Base-by-base conservation (phyloP, 1,140 invertebrate species). In the Pogonognathellus flavescens region DNA sequence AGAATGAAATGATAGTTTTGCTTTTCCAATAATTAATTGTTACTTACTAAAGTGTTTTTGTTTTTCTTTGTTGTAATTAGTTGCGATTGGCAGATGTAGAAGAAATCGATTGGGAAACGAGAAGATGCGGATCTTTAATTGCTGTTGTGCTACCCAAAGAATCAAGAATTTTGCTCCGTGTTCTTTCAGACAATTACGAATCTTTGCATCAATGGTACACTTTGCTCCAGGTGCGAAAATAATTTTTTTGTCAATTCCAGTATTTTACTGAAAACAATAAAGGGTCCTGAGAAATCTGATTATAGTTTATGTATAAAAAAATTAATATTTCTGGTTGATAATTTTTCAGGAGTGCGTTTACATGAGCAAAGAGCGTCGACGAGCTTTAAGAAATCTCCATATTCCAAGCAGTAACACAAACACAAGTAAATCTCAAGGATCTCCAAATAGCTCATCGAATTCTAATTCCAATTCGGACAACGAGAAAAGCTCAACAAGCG, bases 1-100 rank as follows among this genome's bases (percentile, higher is more conserved):
- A 20, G 14, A 25, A 25, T 31, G 22, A 6, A 66, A 66, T 20
- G 31, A 25, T 50, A 49, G 9, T 41, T n/a, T 25, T 76, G 31
- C 8, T 49, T 41, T 80, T 50, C 41, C 50, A 50, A n/a, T 80
- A 52, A 80, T 52, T 20, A 81, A 22, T 25, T n/a, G n/a, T n/a
- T 55, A 41, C 25, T 55, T 55, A 25, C 11, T 70, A 22, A 1
- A 18, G 18, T 70, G 11, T 70, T 70, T 81, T 16, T 81, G 41
- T 20, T 16, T 53, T 85, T 55, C 41, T 70, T 66, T 25, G 60
- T 88, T 62, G 31, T 41, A 53, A 59, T 89, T 90, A 7, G 93
- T 91, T 94, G 76, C 93, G 94, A 90, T 89, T 94, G 85, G 93
- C 93, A 57, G 93, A 94, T 89, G 92, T 94, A 57, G 93, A 94